Conservation (phyloP, 1,140 invertebrate species). For the Belonocnema kinseyi region DNA sequence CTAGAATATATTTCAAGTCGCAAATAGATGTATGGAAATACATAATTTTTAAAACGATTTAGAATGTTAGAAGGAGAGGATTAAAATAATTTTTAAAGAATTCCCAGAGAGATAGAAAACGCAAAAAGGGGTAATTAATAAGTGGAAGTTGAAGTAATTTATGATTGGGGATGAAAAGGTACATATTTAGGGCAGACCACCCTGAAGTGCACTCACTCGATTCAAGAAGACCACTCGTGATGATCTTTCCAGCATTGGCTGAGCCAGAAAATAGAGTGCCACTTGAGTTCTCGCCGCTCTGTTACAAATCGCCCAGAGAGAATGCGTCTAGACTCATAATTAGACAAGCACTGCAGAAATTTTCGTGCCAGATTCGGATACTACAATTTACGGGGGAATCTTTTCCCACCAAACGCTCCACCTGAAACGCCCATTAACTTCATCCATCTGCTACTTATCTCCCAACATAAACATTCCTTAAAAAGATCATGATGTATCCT, state of each 20-base stretch:
- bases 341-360: conserved; percentile 16
- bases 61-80: too few species aligned
- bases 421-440: not conserved
- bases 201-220: conserved; percentile 5
- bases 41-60: too few species aligned
- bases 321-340: conserved; percentile 27
- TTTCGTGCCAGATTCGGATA: not conserved
- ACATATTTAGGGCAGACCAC: not conserved
- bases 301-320: conserved; percentile 13
- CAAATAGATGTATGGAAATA: too few species aligned
- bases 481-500: too few species aligned
- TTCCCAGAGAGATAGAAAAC: too few species aligned
- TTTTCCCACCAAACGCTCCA: not conserved
- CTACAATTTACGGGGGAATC: not conserved
- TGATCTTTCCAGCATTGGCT: conserved; percentile 20
- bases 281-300: not conserved
- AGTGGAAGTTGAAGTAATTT: too few species aligned
- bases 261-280: conserved; percentile 17
- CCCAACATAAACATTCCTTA: not conserved
- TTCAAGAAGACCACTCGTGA: conserved; percentile 5
- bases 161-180: not conserved
- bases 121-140: too few species aligned
- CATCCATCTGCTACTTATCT: not conserved
- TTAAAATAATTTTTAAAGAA: too few species aligned
- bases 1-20: too few species aligned